A percentile compares a stretch with the other conserved stretches of the same genome.
Evolutionary conservation across 2,113 vertebrate species (phyloP).

Genomic region (Pungitius pungitius): DNA sequence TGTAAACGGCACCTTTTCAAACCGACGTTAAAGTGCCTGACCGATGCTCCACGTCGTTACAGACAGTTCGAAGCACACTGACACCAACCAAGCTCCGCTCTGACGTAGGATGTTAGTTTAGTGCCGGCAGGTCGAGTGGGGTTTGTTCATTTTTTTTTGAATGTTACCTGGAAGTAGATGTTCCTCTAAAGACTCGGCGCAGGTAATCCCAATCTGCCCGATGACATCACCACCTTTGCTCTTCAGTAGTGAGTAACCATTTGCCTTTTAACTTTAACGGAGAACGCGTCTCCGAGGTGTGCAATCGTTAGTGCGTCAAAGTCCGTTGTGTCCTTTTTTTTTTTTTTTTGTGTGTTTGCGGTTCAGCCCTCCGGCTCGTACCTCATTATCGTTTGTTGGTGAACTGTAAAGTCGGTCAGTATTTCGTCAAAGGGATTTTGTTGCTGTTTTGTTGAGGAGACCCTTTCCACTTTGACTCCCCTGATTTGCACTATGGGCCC

Average conservation of each 20-base stretch:
- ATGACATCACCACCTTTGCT: conserved; percentile 10
- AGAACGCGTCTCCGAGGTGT: conserved; percentile 44
- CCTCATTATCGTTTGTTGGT: conserved; percentile 61
- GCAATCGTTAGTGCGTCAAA: conserved; percentile 45
- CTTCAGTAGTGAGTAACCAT: conserved; percentile 52
- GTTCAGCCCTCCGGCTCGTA: conserved; percentile 24
- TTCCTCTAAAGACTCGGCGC: conserved; percentile 34
- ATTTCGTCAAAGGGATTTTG: conserved; percentile 54
- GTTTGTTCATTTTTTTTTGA: conserved; percentile 42
- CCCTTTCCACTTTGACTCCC: conserved; percentile 46
- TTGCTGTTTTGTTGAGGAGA: conserved; percentile 55
- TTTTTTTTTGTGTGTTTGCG: conserved; percentile 29
- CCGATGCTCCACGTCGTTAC: no score
- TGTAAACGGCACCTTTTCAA: neutral
- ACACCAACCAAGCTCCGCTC: conserved; percentile 30
- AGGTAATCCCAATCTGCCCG: conserved; percentile 16
- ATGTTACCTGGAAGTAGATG: conserved; percentile 38
- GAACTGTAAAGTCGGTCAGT: conserved; percentile 76
- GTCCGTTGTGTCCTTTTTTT: neutral
- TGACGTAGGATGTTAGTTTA: conserved; percentile 6
- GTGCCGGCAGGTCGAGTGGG: conserved; percentile 1
- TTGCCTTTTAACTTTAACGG: conserved; percentile 66
- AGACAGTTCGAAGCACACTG: conserved; percentile 8
- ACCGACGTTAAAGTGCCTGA: neutral
- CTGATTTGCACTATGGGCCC: conserved; percentile 74